phyloP scores from a whole-genome alignment of 2,113 vertebrate species.

The Eclectus roratus region DNA sequence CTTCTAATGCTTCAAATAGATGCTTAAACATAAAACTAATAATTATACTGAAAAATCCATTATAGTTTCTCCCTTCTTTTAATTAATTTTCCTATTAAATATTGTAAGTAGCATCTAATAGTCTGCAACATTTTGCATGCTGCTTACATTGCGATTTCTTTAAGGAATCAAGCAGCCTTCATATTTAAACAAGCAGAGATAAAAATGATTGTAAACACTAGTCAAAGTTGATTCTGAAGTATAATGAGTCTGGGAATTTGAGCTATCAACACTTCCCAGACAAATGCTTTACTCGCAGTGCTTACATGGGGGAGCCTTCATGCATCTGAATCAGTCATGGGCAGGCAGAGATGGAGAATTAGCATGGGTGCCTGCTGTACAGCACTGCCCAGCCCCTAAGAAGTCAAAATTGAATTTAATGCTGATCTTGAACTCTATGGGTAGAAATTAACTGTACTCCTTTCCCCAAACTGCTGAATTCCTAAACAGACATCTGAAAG shows the following conservation, averaged over 20 bases:
- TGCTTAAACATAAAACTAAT: not conserved
- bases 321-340: not conserved
- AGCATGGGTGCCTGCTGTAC: not conserved
- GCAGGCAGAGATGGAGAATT: not conserved
- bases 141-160: not conserved
- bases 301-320: rapidly evolving
- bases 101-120: not conserved
- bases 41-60: not conserved
- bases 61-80: not conserved
- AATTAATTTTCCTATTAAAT: not conserved
- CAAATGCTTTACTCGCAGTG: not conserved
- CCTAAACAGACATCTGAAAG: not conserved
- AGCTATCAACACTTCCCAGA: not conserved
- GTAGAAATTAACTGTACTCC: not conserved
- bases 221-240: not conserved
- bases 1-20: not conserved
- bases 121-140: not conserved
- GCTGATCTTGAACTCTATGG: not conserved
- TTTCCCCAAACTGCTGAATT: not conserved
- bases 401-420: not conserved
- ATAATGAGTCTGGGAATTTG: not conserved
- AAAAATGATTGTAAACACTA: not conserved
- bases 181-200: not conserved
- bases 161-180: not conserved
- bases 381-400: not conserved